Evolutionary conservation across 2,797 vertebrate species (phyloP).

Genomic region (Gastrophryne carolinensis): DNA sequence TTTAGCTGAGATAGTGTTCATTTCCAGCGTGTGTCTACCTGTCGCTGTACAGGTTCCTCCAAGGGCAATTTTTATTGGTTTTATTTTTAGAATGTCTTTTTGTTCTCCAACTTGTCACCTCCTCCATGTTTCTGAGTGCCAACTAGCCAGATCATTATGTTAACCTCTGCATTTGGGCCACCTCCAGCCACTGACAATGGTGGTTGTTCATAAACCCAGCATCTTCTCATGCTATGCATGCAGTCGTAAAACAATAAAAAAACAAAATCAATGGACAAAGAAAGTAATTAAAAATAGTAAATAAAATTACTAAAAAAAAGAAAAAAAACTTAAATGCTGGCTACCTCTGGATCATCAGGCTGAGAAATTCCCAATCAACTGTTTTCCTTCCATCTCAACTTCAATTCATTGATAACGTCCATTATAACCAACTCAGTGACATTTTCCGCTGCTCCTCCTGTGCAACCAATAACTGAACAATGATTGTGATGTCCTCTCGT

Average conservation of each 20-base stretch:
- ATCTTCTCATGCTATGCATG: constrained; percentile 88
- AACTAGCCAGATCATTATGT: constrained; percentile 86
- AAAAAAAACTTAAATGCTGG: constrained; percentile 79
- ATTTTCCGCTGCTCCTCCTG: constrained; percentile 86
- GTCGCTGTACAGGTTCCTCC: constrained; percentile 78
- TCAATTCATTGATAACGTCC: constrained; percentile 86
- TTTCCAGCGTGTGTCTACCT: constrained; percentile 69
- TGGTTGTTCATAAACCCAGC: constrained; percentile 84
- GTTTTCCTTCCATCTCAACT: constrained; percentile 89
- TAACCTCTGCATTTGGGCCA: constrained; percentile 85
- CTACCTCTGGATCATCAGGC: constrained; percentile 89
- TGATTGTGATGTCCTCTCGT: constrained; percentile 85
- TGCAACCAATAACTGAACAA: constrained; percentile 88
- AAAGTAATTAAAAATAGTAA: constrained; percentile 50
- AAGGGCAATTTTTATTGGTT: constrained; percentile 77
- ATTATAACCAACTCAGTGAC: constrained; percentile 85
- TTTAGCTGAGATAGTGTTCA: constrained; percentile 83
- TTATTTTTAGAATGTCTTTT: constrained; percentile 76
- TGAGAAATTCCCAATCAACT: constrained; percentile 87
- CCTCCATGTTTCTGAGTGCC: constrained; percentile 86
- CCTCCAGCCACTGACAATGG: constrained; percentile 79
- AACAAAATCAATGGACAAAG: constrained; percentile 79
- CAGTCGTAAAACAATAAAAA: constrained; percentile 73
- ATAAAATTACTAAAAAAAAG: constrained; percentile 54
- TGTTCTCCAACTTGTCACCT: constrained; percentile 81